Percentiles rank a stretch among this genome's conserved stretches.
Conservation (phyloP, 2,797 vertebrate species). For the Notoglanidium macrostoma region DNA sequence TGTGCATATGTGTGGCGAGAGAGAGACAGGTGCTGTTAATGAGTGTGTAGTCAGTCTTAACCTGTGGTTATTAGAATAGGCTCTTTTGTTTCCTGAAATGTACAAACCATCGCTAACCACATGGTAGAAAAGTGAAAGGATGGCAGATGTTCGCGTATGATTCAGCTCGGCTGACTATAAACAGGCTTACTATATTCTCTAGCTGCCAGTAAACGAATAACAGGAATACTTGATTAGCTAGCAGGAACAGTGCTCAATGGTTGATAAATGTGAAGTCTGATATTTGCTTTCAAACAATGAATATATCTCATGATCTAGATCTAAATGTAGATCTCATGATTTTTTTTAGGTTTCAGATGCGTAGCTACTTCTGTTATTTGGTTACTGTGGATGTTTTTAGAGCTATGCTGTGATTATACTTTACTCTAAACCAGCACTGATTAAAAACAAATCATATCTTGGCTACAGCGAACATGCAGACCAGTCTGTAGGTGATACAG, state of each 20-base stretch:
- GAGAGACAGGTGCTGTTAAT: constrained; percentile 44
- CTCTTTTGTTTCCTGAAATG: constrained; percentile 16
- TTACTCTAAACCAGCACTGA: not conserved
- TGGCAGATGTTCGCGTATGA: constrained; percentile 7
- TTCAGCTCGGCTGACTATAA: not conserved
- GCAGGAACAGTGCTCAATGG: not conserved
- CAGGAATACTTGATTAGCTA: not conserved
- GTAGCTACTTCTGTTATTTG: not conserved
- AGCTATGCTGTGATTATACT: not conserved
- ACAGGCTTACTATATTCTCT: not conserved
- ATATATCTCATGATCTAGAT: not conserved
- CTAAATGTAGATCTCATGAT: not conserved
- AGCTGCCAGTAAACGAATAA: not conserved
- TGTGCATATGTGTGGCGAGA: not conserved
- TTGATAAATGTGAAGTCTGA: not conserved
- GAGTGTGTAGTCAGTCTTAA: constrained; percentile 14
- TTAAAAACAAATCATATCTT: not conserved
- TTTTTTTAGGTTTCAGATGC: not conserved
- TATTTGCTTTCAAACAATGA: not conserved
- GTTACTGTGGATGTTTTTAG: not conserved
- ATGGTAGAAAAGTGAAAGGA: not conserved
- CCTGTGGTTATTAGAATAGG: not conserved
- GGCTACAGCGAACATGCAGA: not conserved
- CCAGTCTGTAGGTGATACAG: not conserved
- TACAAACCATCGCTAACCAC: not conserved